Percentiles rank a stretch among this genome's conserved stretches.
phyloP scores from a whole-genome alignment of 2,113 vertebrate species.

The Colistium nudipinnis region DNA sequence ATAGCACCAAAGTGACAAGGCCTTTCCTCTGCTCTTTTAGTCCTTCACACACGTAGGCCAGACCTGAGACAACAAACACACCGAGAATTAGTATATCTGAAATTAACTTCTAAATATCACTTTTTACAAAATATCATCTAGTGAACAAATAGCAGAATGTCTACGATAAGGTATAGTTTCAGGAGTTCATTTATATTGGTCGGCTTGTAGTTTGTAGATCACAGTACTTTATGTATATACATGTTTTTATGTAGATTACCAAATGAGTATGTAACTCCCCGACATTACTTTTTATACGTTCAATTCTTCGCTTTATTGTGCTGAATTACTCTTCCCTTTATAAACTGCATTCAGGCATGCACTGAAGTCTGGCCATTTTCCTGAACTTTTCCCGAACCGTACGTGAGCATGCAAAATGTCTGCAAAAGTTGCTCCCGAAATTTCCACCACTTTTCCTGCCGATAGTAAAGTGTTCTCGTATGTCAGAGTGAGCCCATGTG shows the following conservation, averaged over 20 bases:
- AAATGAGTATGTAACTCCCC: not conserved
- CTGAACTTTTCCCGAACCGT: too few species aligned
- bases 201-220: not conserved
- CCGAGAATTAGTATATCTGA: not conserved
- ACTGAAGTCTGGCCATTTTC: too few species aligned
- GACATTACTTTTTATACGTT: not conserved
- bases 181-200: too few species aligned
- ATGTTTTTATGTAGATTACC: not conserved
- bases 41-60: slow-evolving; percentile 93
- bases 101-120: not conserved
- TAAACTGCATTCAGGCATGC: too few species aligned
- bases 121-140: not conserved
- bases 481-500: too few species aligned
- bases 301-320: not conserved
- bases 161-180: too few species aligned
- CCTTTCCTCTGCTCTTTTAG: slow-evolving; percentile 94
- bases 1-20: slow-evolving; percentile 91
- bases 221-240: not conserved
- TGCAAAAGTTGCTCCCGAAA: too few species aligned
- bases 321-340: not conserved
- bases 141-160: not conserved
- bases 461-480: too few species aligned
- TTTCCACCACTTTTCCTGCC: too few species aligned
- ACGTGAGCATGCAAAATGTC: too few species aligned
- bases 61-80: slow-evolving; percentile 76